Conservation (phyloP, 2,888 invertebrate species). For the Ectemnius continuus region DNA sequence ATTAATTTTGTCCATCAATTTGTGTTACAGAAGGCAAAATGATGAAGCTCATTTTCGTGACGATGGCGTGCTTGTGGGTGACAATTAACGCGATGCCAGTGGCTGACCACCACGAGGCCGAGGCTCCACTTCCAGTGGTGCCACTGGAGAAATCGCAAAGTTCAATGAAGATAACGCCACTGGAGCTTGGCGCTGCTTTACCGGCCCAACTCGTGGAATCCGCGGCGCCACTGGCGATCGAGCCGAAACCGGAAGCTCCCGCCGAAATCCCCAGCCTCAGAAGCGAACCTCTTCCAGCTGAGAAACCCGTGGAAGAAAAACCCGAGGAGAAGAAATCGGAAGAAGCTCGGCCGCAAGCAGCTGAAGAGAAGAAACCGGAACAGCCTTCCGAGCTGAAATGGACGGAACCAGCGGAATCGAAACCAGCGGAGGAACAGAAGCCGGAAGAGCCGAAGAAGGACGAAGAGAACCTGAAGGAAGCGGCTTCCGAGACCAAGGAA, state of each 20-base stretch:
- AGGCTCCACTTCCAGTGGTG: slow-evolving; percentile 50
- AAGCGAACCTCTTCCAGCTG: slow-evolving; percentile 29
- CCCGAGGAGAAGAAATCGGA: slow-evolving; percentile 47
- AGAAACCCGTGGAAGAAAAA: slow-evolving; percentile 19
- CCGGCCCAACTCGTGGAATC: slow-evolving; percentile 39
- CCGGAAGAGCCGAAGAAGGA: slow-evolving; percentile 48
- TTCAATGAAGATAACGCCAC: not conserved
- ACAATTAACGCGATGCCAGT: slow-evolving; percentile 82
- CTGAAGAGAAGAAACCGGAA: slow-evolving; percentile 48
- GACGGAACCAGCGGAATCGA: slow-evolving; percentile 17
- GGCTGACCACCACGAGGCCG: slow-evolving; percentile 77
- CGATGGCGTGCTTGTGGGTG: slow-evolving; percentile 80
- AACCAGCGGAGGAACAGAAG: slow-evolving; percentile 27
- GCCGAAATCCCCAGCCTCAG: slow-evolving; percentile 26
- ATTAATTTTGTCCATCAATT: not conserved
- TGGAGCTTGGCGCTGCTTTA: slow-evolving; percentile 35
- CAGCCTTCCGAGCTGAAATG: slow-evolving; percentile 31
- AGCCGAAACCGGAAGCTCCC: slow-evolving; percentile 11
- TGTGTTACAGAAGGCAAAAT: slow-evolving; percentile 74
- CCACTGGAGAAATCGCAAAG: slow-evolving; percentile 63
- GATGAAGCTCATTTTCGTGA: slow-evolving; percentile 77
- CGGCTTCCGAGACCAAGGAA: slow-evolving; percentile 55
- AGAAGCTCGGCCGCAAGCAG: slow-evolving; percentile 40
- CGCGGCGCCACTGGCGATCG: slow-evolving; percentile 39
- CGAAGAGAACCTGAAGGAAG: slow-evolving; percentile 59